Percentiles rank a stretch among this genome's conserved stretches.
phyloP scores from a whole-genome alignment of 1,140 invertebrate species.

The silkworm (Bombyx mori) region DNA sequence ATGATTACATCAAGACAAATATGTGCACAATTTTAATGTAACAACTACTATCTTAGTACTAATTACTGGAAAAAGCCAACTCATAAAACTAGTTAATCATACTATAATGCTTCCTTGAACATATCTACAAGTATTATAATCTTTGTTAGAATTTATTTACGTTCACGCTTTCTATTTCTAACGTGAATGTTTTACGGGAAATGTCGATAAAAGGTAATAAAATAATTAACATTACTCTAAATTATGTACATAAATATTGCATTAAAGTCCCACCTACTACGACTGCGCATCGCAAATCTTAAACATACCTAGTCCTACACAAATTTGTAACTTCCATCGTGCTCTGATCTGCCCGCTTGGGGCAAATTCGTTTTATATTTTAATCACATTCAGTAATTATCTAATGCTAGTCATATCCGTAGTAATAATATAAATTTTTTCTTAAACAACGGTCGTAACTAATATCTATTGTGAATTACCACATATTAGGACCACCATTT shows the following conservation, averaged over 20 bases:
- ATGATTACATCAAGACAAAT: no score
- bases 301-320: constrained; percentile 46
- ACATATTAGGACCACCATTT: no score
- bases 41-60: no score
- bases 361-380: constrained; percentile 25
- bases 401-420: constrained; percentile 10
- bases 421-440: not conserved
- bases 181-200: no score
- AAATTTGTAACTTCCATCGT: constrained; percentile 70
- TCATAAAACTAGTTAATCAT: not conserved
- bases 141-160: no score
- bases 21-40: no score
- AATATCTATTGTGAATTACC: not conserved
- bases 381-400: constrained; percentile 20
- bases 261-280: constrained; percentile 59
- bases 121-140: no score
- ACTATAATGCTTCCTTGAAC: not conserved
- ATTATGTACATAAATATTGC: constrained; percentile 40
- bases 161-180: no score
- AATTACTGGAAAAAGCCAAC: not conserved
- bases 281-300: constrained; percentile 27
- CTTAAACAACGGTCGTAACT: not conserved
- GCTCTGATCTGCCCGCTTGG: constrained; percentile 48
- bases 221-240: constrained; percentile 7
- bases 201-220: no score